Base-by-base conservation (phyloP, 2,113 vertebrate genomes). In the Engraulis encrasicolus region DNA sequence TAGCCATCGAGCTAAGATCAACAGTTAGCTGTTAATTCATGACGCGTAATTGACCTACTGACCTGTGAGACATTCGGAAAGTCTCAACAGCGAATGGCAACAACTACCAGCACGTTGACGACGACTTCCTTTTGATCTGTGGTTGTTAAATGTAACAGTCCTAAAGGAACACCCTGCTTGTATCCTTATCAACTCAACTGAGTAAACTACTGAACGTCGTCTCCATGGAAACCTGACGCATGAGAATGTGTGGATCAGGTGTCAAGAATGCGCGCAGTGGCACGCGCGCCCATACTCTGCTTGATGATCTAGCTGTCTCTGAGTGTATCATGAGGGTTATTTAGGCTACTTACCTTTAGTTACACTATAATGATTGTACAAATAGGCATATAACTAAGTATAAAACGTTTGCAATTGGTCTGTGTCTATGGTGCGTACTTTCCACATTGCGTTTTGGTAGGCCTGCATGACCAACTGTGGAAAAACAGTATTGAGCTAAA, bases 61-160 rank as follows among this genome's bases (percentile, higher is more conserved):
- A 93, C 92, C 91, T 94, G 89, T 94, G 93, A 38, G 92, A 92
- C 93, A 94, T 94, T 54, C 61, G 27, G 66, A 0, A 14, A 74
- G 27, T 74, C 66, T 74, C 66, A 3, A 74, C 66, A 74, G 66
- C 66, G 31, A 74, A 74, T 14, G 17, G 18, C 11, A 74, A 34
- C 31, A 74, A 12, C 27, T 18, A 11, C 14, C 12, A 66, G 23
- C 9, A 31, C 66, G 66, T 34, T 17, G 66, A 14, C 5, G 66
- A 14, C 5, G 31, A 15, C 66, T 15, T 74, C 66, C 66, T 74
- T 31, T 74, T 74, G 31, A 74, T 74, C 31, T 36, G 34, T 4
- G 17, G 27, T 27, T 74, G 27, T 34, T 71, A 27, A 31, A 71
- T 74, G 66, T 74, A 4, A n/a, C 20, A 58, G n/a, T 20, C 54